These are phyloP conservation scores for Eupithecia inturbata DNA, from an alignment of 2,888 invertebrate species.

Conservation along the genomic window DNA sequence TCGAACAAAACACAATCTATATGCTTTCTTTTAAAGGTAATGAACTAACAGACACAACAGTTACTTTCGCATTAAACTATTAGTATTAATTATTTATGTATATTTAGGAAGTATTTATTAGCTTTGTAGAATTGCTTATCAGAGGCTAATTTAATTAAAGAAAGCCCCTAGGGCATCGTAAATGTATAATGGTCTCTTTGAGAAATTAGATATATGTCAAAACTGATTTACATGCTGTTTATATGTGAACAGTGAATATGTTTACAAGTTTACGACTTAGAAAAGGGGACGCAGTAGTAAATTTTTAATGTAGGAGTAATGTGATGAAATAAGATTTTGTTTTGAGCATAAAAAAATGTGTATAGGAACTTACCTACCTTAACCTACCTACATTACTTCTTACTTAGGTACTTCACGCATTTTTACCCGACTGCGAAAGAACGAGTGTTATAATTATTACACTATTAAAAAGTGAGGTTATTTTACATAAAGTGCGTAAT, in stretches of 20 bases:
- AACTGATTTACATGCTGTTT: slow-evolving; percentile 20
- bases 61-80: background rate
- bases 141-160: slow-evolving; percentile 59
- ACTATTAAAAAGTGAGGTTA: background rate
- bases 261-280: slow-evolving; percentile 14
- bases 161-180: slow-evolving; percentile 47
- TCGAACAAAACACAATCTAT: background rate
- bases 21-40: background rate
- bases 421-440: background rate
- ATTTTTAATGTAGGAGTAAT: slow-evolving; percentile 1
- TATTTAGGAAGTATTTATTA: slow-evolving; percentile 47
- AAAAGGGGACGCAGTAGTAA: slow-evolving; percentile 5
- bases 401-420: background rate
- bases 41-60: background rate
- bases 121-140: slow-evolving; percentile 45
- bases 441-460: background rate
- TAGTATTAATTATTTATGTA: slow-evolving; percentile 55
- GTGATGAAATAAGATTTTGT: background rate
- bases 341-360: background rate
- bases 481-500: background rate
- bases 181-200: slow-evolving; percentile 47
- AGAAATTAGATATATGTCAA: slow-evolving; percentile 43
- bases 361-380: background rate
- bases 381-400: background rate
- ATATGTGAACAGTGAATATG: slow-evolving; percentile 9